These are phyloP conservation scores for Agelastica alni DNA, from an alignment of 2,888 invertebrate species.

Conservation along the genomic window DNA sequence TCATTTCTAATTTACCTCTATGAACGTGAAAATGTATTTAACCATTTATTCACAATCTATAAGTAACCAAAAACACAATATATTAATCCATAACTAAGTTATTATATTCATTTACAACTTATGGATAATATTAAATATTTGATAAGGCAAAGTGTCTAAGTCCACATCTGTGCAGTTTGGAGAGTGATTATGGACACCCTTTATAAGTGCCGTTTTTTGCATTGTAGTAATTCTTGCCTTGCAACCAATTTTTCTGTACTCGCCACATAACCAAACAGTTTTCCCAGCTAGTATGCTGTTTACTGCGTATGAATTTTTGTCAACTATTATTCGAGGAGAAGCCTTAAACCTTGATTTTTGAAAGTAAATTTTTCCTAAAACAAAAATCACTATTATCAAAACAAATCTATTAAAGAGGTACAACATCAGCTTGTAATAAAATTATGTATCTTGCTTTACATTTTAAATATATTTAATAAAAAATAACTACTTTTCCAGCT, in stretches of 20 bases:
- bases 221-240: constrained; percentile 38
- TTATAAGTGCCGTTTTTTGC: constrained; percentile 31
- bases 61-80: no score
- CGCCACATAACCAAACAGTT: constrained; percentile 42
- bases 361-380: constrained; percentile 36
- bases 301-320: constrained; percentile 35
- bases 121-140: constrained; percentile 23
- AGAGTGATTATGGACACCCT: constrained; percentile 34
- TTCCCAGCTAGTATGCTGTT: constrained; percentile 34
- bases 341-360: constrained; percentile 35
- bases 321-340: constrained; percentile 38
- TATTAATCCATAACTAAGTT: not conserved
- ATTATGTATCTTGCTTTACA: no score
- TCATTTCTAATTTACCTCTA: no score
- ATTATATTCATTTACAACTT: no score
- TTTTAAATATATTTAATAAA: no score
- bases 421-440: no score
- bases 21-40: no score
- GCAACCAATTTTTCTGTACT: constrained; percentile 38
- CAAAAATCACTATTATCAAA: constrained; percentile 6
- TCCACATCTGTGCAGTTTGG: constrained; percentile 31
- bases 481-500: no score
- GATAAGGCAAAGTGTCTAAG: constrained; percentile 30
- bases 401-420: not conserved
- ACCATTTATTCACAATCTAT: no score